Evolutionary conservation across 2,797 vertebrate genomes (phyloP).

Genomic region (Muraenolepis orangiensis): DNA sequence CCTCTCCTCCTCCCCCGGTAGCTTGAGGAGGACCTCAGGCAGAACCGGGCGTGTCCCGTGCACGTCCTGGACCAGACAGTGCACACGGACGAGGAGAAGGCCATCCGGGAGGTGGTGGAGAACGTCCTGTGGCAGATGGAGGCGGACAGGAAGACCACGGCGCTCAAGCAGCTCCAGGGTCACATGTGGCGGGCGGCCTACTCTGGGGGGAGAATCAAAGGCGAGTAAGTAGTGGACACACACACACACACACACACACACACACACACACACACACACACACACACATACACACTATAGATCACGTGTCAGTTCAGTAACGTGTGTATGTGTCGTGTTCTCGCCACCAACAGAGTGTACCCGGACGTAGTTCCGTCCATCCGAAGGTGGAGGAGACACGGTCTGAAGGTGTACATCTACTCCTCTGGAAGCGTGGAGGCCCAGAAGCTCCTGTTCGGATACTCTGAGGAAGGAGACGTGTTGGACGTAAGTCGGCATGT

Average conservation of each 20-base stretch:
- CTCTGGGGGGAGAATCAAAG: conserved; percentile 82
- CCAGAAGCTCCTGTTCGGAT: conserved; percentile 90
- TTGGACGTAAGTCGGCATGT: conserved; percentile 75
- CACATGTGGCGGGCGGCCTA: conserved; percentile 96
- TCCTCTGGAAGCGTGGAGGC: conserved; percentile 95
- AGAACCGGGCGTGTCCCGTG: conserved; percentile 82
- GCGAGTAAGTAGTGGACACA: conserved; percentile 83
- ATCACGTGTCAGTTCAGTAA: neutral
- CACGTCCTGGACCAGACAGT: conserved; percentile 79
- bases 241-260: neutral
- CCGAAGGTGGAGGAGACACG: conserved; percentile 82
- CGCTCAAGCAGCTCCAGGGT: conserved; percentile 93
- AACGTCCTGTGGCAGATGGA: conserved; percentile 95
- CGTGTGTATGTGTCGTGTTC: neutral
- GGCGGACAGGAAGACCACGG: conserved; percentile 91
- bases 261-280: neutral
- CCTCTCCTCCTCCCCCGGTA: conserved; percentile 38
- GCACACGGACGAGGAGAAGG: conserved; percentile 80
- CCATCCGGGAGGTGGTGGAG: conserved; percentile 87
- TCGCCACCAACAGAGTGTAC: conserved; percentile 77
- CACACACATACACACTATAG: neutral
- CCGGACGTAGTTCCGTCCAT: conserved; percentile 90
- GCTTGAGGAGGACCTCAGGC: conserved; percentile 87
- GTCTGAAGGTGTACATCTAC: conserved; percentile 90
- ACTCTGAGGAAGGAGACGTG: conserved; percentile 90